Evolutionary conservation across 2,113 vertebrate genomes (phyloP), one percentile per base, ranked within the genome.

Genomic region (Casuarius casuarius): DNA sequence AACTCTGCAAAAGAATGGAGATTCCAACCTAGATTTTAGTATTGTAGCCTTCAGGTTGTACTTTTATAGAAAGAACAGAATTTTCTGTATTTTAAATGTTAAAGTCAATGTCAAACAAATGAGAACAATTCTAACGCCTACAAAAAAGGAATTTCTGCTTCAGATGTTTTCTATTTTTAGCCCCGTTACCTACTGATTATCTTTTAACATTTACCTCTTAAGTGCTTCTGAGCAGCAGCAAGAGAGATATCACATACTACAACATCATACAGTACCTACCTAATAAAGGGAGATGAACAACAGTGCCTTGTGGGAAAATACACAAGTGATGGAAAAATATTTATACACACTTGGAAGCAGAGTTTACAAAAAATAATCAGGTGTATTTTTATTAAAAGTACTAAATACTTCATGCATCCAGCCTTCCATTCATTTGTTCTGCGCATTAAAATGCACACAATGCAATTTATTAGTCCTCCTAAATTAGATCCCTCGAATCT

Each of bases 401-500:
- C 46, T 95, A 20, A 91, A 80, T 72, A 67, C 35, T 78, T 72
- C 21, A 5, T 79, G 87, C 81, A 91, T 54, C 54, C 89, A 82
- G 59, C 29, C 54, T 91, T 92, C 44, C 63, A 67, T 46, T 31
- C 68, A 51, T 92, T 95, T 71, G n/a, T 77, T 91, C 85, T 11
- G 1, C 82, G 80, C 54, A 56, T 90, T 90, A 90, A 90, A 94
- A 92, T 7, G 42, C 1, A 4, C 46, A 80, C 75, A 71, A 7
- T 74, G n/a, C 63, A 75, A 81, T 10, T 78, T 25, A 86, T 56
- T 6, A 94, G 62, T 84, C 81, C 95, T 94, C 90, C 77, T 80
- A 89, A 92, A 97, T 96, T 73, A 97, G 58, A 52, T 81, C 84
- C 84, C 89, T 92, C 84, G 87, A 90, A 85, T 76, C 89, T 90